Evolutionary conservation across 1,140 invertebrate genomes (phyloP), one percentile per base, ranked within the genome.

Genomic region (Drosophila suzukii): DNA sequence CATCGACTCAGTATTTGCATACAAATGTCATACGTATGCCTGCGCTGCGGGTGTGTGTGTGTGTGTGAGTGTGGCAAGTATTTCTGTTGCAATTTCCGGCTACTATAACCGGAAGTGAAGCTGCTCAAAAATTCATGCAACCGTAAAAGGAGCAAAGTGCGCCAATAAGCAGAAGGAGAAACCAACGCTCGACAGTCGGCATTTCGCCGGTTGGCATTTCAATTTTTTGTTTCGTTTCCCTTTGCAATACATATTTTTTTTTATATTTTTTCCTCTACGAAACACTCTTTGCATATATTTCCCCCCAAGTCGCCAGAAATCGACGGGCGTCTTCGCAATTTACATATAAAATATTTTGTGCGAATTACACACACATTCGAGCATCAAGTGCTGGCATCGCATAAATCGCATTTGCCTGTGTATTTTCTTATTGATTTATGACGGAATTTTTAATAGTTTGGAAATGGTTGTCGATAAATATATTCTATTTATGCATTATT

Each of bases 31-130:
- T 83, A 62, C 80, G 83, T 78, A 83, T 71, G 70, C 71, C 59
- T 38, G 43, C 43, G 8, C 49, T 46, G 43, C 39, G n/a, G 30
- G 3, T 15, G 17, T 55, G 11, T 61, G 27, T 15, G 46, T 39
- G 39, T 17, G 58, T 50, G 47, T 70, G 32, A 58, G 57, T 58
- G 43, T 59, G 38, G 56, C 34, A 73, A 81, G 73, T 73, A 75
- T 79, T 83, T 83, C 75, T 79, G 80, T 83, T 83, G 80, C 80
- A 83, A 83, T 83, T 83, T 83, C 80, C 80, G 80, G 75, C 71
- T 75, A 70, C 58, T 78, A 74, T 83, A 83, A 83, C 70, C 75
- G 80, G 80, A 82, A 83, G 80, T 83, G 71, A 79, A 79, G 70
- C 75, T 79, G 65, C 80, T 83, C 75, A 83, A 79, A 83, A 83